Base-by-base conservation (phyloP, 2,113 vertebrate species). In the Crocuta crocuta region DNA sequence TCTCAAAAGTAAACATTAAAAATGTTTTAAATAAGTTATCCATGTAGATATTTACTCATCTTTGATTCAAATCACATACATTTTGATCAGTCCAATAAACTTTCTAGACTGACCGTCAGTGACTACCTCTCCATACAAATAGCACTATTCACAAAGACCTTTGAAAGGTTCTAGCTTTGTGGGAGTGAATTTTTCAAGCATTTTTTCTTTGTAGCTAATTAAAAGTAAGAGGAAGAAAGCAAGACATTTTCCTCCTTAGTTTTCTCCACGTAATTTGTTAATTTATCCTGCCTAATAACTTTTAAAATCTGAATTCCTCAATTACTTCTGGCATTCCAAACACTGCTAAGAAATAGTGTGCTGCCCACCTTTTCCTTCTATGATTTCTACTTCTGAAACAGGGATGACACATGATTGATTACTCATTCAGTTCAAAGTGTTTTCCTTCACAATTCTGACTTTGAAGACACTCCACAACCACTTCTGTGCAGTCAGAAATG, bases 271-370 rank as follows among this genome's bases (percentile, higher is more conserved):
- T 91, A 78, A 97, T 97, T 97, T 98, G 89, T 97, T 98, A 96
- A 97, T 97, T 98, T 97, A 97, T 97, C 91, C 53, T 98, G n/a
- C 35, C 84, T 98, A 95, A 96, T 94, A 91, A 71, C 94, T 96
- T 98, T 97, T 95, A 97, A 98, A 93, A 97, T 92, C 97, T 55
- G 71, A 93, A 92, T 82, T 98, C 90, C 91, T 43, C 4, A 2
- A 16, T 97, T 91, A 39, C 63, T 84, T 98, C 91, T 96, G 91
- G 65, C 50, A 91, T 17, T 0, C n/a, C 82, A 89, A 95, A 71
- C 45, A 23, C 45, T 96, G 16, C 83, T 98, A 39, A 89, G 89
- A 78, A 68, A 31, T 13, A 55, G 17, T 4, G 11, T 4, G 4
- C 61, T 19, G 53, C n/a, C 7, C 10, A 4, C 5, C 2, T 9